Base-by-base conservation (phyloP, 2,888 invertebrate species). In the Conomelus anceps region DNA sequence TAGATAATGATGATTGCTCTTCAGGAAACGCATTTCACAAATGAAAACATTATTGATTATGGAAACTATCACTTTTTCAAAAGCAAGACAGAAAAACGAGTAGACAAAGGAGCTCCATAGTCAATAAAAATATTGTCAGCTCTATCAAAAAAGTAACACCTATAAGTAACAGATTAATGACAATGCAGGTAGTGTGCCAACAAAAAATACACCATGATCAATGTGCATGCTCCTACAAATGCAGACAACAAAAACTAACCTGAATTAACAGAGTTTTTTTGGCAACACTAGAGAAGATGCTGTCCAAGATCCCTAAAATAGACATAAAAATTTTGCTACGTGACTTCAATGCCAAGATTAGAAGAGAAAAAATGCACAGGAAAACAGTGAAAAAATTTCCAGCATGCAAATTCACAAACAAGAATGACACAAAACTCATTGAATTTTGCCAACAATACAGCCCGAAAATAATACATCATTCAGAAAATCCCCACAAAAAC, bases 1-100 rank as follows among this genome's bases (percentile, higher is more conserved):
- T n/a, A n/a, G n/a, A n/a, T 89, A n/a, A 11, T 34, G 26, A 89
- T 89, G 41, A 26, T 89, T 20, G 88, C 88, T 20, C 22, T 88
- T 85, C 89, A 89, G 86, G 89, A 89, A 89, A 89, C 88, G 63
- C 88, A 89, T 6, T 86, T 88, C n/a, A 88, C 89, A 86, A 63
- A 89, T 34, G 23, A 87, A 85, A 86, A 88, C 20, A 88, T 23
- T 20, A 85, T 41, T n/a, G 89, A 88, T 86, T 89, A 88, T n/a
- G 85, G 41, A 84, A 89, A 89, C 22, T 41, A 89, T 22, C 22
- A 86, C 22, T 22, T 88, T n/a, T 88, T 88, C 20, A 88, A 88
- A 22, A 88, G 88, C 22, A 41, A 88, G 22, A 88, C 88, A 41
- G 20, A 88, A 9, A 34, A 41, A 88, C 34, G 41, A 20, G 23